A percentile compares a stretch with the other conserved stretches of the same genome.
Evolutionary conservation across 2,888 invertebrate genomes (phyloP).

Genomic region (Apocheima hispidaria): DNA sequence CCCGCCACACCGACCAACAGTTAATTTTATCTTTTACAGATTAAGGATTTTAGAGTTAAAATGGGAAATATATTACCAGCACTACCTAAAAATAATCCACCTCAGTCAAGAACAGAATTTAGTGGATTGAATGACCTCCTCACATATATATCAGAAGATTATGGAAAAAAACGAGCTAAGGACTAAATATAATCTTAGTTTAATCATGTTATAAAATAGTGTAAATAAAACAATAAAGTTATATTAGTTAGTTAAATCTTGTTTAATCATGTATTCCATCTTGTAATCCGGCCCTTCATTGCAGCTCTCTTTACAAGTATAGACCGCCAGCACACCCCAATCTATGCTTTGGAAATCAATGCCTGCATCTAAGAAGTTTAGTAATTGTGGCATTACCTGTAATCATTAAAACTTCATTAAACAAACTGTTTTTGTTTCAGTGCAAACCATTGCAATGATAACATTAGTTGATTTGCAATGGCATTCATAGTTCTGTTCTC

Average conservation of each 20-base stretch:
- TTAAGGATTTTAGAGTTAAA: conserved; percentile 93
- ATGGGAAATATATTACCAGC: conserved; percentile 91
- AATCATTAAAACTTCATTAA: no score
- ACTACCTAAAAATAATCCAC: conserved; percentile 91
- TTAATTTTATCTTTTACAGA: conserved; percentile 79
- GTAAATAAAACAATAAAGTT: conserved; percentile 22
- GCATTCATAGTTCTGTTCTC: no score
- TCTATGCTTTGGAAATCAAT: conserved; percentile 89
- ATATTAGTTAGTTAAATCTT: conserved; percentile 88
- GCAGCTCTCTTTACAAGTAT: conserved; percentile 94
- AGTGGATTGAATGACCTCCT: conserved; percentile 93
- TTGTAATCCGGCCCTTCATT: conserved; percentile 88
- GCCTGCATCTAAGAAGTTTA: conserved; percentile 89
- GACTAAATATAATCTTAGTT: conserved; percentile 45
- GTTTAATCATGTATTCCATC: conserved; percentile 93
- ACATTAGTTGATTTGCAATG: no score
- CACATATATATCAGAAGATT: conserved; percentile 89
- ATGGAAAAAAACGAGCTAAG: conserved; percentile 69
- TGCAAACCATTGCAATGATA: no score
- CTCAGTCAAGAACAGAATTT: conserved; percentile 94
- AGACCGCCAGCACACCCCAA: conserved; percentile 95
- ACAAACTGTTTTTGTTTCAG: no score
- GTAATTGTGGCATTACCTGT: conserved; percentile 93
- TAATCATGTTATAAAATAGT: conserved; percentile 2
- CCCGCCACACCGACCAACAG: no score